Evolutionary conservation across 2,888 invertebrate genomes (phyloP), one percentile per base, ranked within the genome.

Genomic region (Strigamia maritima): DNA sequence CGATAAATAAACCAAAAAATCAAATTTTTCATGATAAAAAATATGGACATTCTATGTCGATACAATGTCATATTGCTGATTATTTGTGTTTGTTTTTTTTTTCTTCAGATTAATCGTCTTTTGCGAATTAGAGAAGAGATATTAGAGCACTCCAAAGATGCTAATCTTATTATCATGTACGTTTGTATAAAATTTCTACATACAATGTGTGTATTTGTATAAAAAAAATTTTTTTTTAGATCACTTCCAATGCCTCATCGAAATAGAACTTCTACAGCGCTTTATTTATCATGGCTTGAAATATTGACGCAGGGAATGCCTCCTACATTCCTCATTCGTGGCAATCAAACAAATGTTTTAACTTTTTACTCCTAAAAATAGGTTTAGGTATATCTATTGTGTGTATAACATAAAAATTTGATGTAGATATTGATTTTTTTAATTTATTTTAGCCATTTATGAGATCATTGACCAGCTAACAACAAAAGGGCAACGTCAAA

Each of bases 281-380:
- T 98, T 76, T 98, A 97, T 88, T 94, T 97, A 94, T 93, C 95
- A 14, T 98, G 98, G 98, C 87, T 98, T 83, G 98, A 98, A 87
- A 90, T 92, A 84, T 88, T 98, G 83, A 95, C 96, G 35, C 90
- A 90, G 83, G 92, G 93, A 85, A 90, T 98, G 87, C 97, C 96
- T 44, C 97, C 98, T 0, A 92, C 94, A 85, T 89, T 97, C 78
- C 84, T 89, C 35, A 84, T 89, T 12, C 85, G 89, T 35, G 89
- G 89, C 49, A 89, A 89, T 83, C 89, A 89, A 81, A 85, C 86
- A 77, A 88, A 87, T 82, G 89, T 89, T 0, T 84, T 89, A 44
- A 89, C 89, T 2, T 89, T 87, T 83, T 89, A 88, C 83, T 87
- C 87, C 0, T 87, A 83, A 49, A 19, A n/a, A 22, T 2, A 44